Base-by-base conservation (phyloP, 1,140 invertebrate species). In the Dysdera silvatica region DNA sequence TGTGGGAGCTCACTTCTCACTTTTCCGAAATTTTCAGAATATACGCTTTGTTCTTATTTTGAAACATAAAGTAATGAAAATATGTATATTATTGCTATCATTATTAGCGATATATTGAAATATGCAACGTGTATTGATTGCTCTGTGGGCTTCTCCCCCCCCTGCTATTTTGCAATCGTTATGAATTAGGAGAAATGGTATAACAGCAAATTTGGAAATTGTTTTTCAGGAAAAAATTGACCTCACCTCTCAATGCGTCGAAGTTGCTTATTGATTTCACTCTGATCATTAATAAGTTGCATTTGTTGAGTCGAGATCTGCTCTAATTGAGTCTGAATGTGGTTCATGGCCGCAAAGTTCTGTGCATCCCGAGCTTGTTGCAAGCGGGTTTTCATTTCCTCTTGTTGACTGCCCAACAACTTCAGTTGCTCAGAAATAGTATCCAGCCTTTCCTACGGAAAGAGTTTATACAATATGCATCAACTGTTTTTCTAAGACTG, bases 271-370 rank as follows among this genome's bases (percentile, higher is more conserved):
- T 80, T 72, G 20, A 82, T 72, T 54, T 82, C 78, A 65, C 71
- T 78, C 70, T 82, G 80, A 69, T 82, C 81, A 32, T 75, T 71
- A 6, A 81, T 71, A 16, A 82, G 73, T 51, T 80, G 77, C 20
- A 79, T 73, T 65, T 81, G 79, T 53, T 77, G 73, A 14, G 72
- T 71, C 29, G 77, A 76, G 6, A 80, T 71, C 16, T 75, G 72
- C 62, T 82, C 80, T 57, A 80, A 69, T 28, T 67, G 66, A 6
- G 70, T 65, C 65, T 80, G 78, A 31, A 80, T 57, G 8, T 74
- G 67, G 32, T 75, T 73, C 3, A 75, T 68, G 23, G 69, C 70
- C n/a, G 67, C 54, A 60, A 69, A 69, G 33, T 78, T 73, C 51
- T 68, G 71, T 24, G 55, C 62, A 56, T 72, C 68, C 45, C 61